Conservation (phyloP, 2,888 invertebrate genomes). For the Allophyes oxyacanthae region DNA sequence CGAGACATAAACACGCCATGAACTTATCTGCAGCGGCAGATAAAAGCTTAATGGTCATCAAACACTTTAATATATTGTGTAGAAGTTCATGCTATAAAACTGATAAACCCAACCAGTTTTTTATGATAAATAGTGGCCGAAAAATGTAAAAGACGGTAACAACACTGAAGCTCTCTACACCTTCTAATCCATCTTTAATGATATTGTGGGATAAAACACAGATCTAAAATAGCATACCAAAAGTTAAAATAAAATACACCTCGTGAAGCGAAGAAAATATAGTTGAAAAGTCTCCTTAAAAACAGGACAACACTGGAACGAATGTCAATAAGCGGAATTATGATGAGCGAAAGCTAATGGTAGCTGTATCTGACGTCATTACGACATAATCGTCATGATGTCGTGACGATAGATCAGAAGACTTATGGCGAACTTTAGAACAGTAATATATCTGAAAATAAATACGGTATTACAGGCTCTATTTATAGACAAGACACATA, state of each 20-base stretch:
- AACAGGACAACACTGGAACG: too few relatives aligned
- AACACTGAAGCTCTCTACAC: slow-evolving; percentile 16
- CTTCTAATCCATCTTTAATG: too few relatives aligned
- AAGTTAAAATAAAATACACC: too few relatives aligned
- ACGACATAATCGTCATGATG: slow-evolving; percentile 15
- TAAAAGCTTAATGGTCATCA: slow-evolving; percentile 63
- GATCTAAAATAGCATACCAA: too few relatives aligned
- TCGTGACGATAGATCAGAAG: slow-evolving; percentile 2
- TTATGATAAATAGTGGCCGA: slow-evolving; percentile 31
- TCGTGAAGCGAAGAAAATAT: too few relatives aligned
- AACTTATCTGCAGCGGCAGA: slow-evolving; percentile 59
- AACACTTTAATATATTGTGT: slow-evolving; percentile 61
- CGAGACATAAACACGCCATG: slow-evolving; percentile 63
- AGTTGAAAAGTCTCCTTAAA: too few relatives aligned
- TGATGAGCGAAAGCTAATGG: too few relatives aligned
- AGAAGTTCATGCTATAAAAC: slow-evolving; percentile 58
- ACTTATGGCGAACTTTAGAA: slow-evolving; percentile 11
- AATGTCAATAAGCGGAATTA: too few relatives aligned
- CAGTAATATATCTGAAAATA: slow-evolving; percentile 34
- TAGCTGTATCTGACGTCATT: too few relatives aligned
- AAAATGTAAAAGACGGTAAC: slow-evolving; percentile 28
- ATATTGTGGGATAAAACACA: too few relatives aligned
- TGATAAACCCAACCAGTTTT: slow-evolving; percentile 53
- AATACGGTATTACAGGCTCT: slow-evolving; percentile 21
- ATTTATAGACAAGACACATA: slow-evolving; percentile 40